Evolutionary conservation across 2,888 invertebrate species (phyloP).

Genomic region (Diploptera punctata): DNA sequence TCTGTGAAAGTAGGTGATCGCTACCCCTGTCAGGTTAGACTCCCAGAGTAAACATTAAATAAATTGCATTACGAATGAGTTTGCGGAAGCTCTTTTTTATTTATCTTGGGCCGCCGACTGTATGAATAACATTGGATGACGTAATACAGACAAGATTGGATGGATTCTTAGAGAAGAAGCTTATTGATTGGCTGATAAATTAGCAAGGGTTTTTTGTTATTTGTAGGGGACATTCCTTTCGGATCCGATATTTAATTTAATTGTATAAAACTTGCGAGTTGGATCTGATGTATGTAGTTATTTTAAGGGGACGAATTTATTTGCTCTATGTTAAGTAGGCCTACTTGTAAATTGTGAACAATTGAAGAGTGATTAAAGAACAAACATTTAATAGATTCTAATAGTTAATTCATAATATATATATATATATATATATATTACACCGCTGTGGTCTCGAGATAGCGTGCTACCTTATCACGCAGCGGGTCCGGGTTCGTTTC

Average conservation of each 20-base stretch:
- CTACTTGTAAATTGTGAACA: no score
- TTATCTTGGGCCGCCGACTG: constrained; percentile 24
- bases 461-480: no score
- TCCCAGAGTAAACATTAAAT: constrained; percentile 15
- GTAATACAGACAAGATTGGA: background rate
- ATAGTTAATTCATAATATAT: no score
- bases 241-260: background rate
- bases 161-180: background rate
- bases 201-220: background rate
- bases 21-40: constrained; percentile 1
- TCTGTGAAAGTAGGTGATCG: background rate
- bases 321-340: no score
- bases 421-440: no score
- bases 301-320: no score
- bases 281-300: no score
- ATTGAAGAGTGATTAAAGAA: no score
- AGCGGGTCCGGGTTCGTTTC: no score
- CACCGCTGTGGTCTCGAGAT: no score
- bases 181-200: background rate
- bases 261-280: no score
- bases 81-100: constrained; percentile 12
- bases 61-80: constrained; percentile 28
- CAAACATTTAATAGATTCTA: no score
- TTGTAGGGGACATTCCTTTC: background rate
- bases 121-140: constrained; percentile 35